Base-by-base conservation (phyloP, 2,113 vertebrate species). In the Plecturocebus donacophilus region DNA sequence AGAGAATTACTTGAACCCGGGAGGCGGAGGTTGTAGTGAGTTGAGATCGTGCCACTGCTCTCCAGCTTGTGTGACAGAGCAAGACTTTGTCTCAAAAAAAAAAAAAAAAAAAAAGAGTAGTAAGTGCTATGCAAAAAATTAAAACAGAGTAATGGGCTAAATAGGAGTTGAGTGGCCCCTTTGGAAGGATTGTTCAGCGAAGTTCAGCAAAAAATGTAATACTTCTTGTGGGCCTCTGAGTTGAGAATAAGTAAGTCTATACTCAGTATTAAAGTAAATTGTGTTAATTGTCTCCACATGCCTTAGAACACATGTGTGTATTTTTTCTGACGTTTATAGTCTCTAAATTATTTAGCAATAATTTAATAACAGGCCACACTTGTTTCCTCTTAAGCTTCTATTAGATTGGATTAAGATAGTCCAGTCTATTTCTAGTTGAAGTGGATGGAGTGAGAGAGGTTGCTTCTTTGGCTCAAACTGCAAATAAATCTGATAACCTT, bases 301-400 rank as follows among this genome's bases (percentile, higher is more conserved):
- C 25, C 17, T 58, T 77, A 21, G 79, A 94, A 56, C 9, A 77
- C 42, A 81, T 90, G 20, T 42, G 38, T 42, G 82, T 87, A 52
- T 96, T 96, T 66, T 92, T 97, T 93, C 71, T 95, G 64, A 96
- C 40, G 77, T 27, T 84, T 45, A 76, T 56, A 81, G 45, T 82
- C 96, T 54, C 91, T 81, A 94, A 95, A 95, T 42, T 71, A 95
- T 54, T 96, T 96, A 93, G 84, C 49, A 94, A 38, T 96, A 96
- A 95, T 95, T 86, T 70, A 90, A 87, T 92, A 90, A 83, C 8
- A 80, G 30, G 47, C 19, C 64, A 81, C 16, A 27, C 70, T 96
- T 96, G 91, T 87, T 92, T 84, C 84, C 61, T 79, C 38, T 42
- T 84, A 83, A 95, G 45, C 70, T 94, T 79, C 84, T 49, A 45